Conservation (phyloP, 2,113 vertebrate species). For the Lampris megalopsis region DNA sequence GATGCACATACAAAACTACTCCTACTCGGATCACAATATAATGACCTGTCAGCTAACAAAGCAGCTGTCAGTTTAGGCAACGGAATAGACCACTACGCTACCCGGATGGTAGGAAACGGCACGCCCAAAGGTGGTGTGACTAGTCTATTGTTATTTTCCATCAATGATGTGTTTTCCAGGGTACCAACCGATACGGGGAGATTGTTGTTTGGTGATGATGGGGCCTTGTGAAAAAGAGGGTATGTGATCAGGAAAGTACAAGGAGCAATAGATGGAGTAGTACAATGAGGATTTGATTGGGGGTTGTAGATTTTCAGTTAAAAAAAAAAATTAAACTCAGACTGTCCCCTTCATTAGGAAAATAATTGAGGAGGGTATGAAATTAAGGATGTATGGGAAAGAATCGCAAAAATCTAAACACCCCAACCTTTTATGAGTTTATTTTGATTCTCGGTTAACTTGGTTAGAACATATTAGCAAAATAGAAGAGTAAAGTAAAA, state of each 20-base stretch:
- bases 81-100: too few relatives aligned
- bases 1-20: too few relatives aligned
- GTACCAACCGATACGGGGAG: not conserved
- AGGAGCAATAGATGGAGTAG: not conserved
- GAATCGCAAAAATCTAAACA: not conserved
- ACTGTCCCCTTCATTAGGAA: not conserved
- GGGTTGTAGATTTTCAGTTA: not conserved
- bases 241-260: not conserved
- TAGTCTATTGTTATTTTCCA: too few relatives aligned
- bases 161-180: not conserved
- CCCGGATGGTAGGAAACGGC: too few relatives aligned
- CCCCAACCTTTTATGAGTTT: not conserved
- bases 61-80: too few relatives aligned
- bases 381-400: conserved; percentile 12
- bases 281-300: not conserved
- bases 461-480: not conserved
- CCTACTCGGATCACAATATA: too few relatives aligned
- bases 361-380: not conserved
- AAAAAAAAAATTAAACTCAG: not conserved
- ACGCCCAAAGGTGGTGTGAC: too few relatives aligned
- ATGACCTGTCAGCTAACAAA: too few relatives aligned
- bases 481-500: conserved; percentile 4
- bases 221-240: not conserved
- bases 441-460: not conserved
- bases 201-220: not conserved